These are phyloP conservation scores for Mythimna lalbum DNA, from an alignment of 2,888 invertebrate genomes.

Conservation along the genomic window DNA sequence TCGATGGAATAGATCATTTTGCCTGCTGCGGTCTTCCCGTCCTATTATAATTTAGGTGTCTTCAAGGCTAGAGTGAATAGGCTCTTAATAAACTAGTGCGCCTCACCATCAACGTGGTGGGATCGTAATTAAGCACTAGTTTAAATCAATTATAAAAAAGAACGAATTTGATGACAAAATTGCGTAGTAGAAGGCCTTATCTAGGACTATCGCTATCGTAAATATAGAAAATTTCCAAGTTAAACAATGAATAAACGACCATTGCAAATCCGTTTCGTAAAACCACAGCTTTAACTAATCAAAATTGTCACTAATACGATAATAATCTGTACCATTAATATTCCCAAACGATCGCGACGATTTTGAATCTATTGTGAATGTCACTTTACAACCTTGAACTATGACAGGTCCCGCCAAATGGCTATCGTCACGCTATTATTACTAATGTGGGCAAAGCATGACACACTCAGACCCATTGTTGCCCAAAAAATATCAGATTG, in stretches of 20 bases:
- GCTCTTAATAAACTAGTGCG: too few relatives aligned
- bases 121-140: too few relatives aligned
- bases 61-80: too few relatives aligned
- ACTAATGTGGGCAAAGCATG: slow-evolving; percentile 80
- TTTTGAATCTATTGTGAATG: slow-evolving; percentile 66
- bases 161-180: neutral
- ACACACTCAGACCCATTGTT: slow-evolving; percentile 73
- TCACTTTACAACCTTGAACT: slow-evolving; percentile 81
- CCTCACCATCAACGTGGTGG: too few relatives aligned
- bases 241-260: neutral
- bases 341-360: slow-evolving; percentile 34
- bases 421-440: slow-evolving; percentile 78
- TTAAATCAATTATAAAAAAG: too few relatives aligned
- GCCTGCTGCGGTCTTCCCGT: too few relatives aligned
- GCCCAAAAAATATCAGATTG: slow-evolving; percentile 71
- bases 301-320: slow-evolving; percentile 33
- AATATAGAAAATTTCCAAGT: neutral
- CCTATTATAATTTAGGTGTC: too few relatives aligned
- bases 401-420: slow-evolving; percentile 79
- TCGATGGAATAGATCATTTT: too few relatives aligned
- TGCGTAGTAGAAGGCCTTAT: neutral
- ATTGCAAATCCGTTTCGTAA: neutral
- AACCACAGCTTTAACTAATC: slow-evolving; percentile 1
- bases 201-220: neutral
- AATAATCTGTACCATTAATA: slow-evolving; percentile 15